phyloP scores from a whole-genome alignment of 1,140 invertebrate species.

The Bombus terrestris region DNA sequence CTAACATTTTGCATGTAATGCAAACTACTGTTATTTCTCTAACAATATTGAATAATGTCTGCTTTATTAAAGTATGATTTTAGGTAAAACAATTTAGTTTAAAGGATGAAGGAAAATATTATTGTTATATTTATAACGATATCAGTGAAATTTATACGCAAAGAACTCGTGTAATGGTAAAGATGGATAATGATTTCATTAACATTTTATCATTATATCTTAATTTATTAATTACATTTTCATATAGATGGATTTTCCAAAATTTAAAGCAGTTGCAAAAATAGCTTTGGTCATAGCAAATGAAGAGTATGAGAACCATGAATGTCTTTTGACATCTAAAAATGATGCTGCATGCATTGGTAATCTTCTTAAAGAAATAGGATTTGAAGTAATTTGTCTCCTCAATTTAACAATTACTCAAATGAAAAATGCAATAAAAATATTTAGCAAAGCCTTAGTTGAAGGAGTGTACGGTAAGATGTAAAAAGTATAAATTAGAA shows the following conservation, averaged over 20 bases:
- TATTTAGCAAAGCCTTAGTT: slow-evolving; percentile 69
- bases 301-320: slow-evolving; percentile 71
- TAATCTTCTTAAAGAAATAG: slow-evolving; percentile 72
- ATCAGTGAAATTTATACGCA: slow-evolving; percentile 69
- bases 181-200: slow-evolving; percentile 9
- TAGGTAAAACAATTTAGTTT: slow-evolving; percentile 68
- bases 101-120: slow-evolving; percentile 73
- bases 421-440: slow-evolving; percentile 74
- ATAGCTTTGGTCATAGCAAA: slow-evolving; percentile 78
- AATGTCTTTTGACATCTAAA: slow-evolving; percentile 70
- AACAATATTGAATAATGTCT: not conserved
- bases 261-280: slow-evolving; percentile 74
- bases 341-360: slow-evolving; percentile 75
- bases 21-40: not conserved
- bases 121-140: slow-evolving; percentile 70
- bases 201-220: slow-evolving; percentile 7
- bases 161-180: slow-evolving; percentile 69
- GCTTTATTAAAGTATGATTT: slow-evolving; percentile 26
- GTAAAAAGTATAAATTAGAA: not conserved
- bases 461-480: slow-evolving; percentile 76
- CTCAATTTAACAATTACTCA: slow-evolving; percentile 71
- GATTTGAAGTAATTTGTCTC: slow-evolving; percentile 77
- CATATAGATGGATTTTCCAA: slow-evolving; percentile 65
- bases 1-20: slow-evolving; percentile 64
- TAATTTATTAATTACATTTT: slow-evolving; percentile 28